Evolutionary conservation across 2,888 invertebrate species (phyloP).

Genomic region (Chrysolina americana): DNA sequence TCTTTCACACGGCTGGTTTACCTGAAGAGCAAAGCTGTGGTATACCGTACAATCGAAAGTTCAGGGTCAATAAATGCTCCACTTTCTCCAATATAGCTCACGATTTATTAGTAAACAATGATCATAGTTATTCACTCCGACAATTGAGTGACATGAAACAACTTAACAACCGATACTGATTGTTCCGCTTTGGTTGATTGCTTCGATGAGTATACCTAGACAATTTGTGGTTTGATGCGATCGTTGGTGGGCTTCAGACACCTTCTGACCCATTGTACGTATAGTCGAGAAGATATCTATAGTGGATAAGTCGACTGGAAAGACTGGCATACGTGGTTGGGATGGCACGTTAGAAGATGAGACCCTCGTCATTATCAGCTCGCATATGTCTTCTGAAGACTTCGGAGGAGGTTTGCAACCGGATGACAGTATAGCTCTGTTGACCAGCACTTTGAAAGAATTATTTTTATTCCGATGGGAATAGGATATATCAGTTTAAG

Average conservation of each 20-base stretch:
- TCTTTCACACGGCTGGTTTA: not conserved
- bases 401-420: no score
- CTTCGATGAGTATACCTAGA: not conserved
- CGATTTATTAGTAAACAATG: slow-evolving; percentile 45
- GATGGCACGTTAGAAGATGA: no score
- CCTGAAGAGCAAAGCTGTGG: slow-evolving; percentile 14
- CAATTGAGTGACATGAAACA: slow-evolving; percentile 14
- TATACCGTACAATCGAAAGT: slow-evolving; percentile 53
- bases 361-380: no score
- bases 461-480: no score
- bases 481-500: no score
- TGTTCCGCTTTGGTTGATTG: not conserved
- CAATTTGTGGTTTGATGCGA: not conserved
- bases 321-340: no score
- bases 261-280: not conserved
- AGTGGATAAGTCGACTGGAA: no score
- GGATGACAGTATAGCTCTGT: no score
- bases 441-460: no score
- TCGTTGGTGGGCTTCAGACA: not conserved
- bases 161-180: not conserved
- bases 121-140: slow-evolving; percentile 30
- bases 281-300: no score
- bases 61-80: slow-evolving; percentile 58
- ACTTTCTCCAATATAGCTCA: slow-evolving; percentile 57
- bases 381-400: no score